These are phyloP conservation scores for Salvator merianae DNA, from an alignment of 2,113 vertebrate species.

Conservation along the genomic window DNA sequence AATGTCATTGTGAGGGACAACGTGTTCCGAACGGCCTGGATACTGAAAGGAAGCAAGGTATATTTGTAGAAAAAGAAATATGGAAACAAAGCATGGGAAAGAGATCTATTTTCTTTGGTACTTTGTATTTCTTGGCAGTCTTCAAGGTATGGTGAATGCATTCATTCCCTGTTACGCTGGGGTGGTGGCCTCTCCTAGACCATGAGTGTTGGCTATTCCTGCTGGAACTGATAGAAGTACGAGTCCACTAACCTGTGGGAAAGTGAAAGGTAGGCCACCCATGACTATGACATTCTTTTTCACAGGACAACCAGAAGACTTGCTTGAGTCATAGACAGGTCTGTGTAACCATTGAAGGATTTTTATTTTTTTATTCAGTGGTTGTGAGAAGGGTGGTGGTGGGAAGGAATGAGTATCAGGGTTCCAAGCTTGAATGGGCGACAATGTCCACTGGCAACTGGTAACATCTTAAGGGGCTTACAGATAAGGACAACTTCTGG, in stretches of 20 bases:
- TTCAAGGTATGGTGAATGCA: background rate
- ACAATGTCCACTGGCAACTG: background rate
- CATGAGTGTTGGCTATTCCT: no score
- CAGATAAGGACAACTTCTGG: no score
- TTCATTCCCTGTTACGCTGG: background rate
- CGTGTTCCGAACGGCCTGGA: slow-evolving; percentile 5
- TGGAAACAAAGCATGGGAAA: background rate
- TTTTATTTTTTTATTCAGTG: fast-evolving
- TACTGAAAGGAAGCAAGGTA: background rate
- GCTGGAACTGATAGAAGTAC: no score
- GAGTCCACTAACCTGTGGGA: background rate
- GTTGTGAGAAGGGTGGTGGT: no score
- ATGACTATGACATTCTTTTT: no score
- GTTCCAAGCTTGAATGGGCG: background rate
- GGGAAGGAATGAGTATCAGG: background rate
- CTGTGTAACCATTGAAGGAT: fast-evolving
- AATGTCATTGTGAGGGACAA: background rate
- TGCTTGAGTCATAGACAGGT: background rate
- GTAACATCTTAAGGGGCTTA: background rate
- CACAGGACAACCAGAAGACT: background rate
- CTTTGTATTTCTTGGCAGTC: background rate
- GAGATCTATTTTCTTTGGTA: background rate
- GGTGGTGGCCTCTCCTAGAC: no score
- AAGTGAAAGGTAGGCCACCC: background rate
- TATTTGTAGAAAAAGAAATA: background rate